phyloP scores from a whole-genome alignment of 2,797 vertebrate species.

The Cossypha polioptera region DNA sequence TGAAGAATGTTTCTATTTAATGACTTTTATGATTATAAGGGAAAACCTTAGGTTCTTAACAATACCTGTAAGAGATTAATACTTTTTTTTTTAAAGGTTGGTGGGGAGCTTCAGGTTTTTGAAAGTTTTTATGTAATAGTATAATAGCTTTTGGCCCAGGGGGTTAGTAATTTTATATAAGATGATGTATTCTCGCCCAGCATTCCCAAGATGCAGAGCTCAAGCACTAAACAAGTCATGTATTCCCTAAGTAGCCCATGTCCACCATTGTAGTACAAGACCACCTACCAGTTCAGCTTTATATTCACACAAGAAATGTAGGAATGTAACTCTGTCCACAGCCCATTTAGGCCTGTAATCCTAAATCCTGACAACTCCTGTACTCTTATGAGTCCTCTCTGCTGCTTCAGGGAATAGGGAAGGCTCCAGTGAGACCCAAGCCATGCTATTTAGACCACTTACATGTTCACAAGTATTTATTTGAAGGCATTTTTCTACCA shows the following conservation, averaged over 20 bases:
- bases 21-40: background rate
- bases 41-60: background rate
- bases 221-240: background rate
- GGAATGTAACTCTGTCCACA: background rate
- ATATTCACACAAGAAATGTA: background rate
- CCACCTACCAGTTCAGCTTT: background rate
- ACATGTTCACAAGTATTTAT: background rate
- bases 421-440: rapidly evolving
- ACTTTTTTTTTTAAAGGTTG: background rate
- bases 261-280: background rate
- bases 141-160: background rate
- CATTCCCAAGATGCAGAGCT: background rate
- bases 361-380: background rate
- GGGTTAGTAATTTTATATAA: background rate
- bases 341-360: background rate
- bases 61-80: background rate
- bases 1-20: background rate
- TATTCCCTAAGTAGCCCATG: background rate
- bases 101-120: background rate
- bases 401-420: background rate
- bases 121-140: background rate
- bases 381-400: rapidly evolving
- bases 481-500: background rate
- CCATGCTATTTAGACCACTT: rapidly evolving
- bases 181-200: background rate